Percentiles rank a stretch among this genome's conserved stretches.
Evolutionary conservation across 2,888 invertebrate species (phyloP).

Genomic region (Plusia festucae): DNA sequence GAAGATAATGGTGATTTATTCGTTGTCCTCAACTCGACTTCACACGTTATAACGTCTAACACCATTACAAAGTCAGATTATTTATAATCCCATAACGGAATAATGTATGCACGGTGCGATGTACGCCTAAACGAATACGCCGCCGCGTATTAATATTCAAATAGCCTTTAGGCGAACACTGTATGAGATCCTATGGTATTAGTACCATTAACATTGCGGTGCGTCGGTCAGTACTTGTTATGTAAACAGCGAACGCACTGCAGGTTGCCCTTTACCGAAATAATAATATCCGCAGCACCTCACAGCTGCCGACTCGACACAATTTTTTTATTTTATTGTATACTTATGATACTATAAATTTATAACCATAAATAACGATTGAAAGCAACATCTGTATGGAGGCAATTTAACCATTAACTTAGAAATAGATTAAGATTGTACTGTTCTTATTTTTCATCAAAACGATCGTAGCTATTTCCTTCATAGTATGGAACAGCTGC

Average conservation of each 20-base stretch:
- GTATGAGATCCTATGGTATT: constrained; percentile 76
- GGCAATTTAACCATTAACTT: constrained; percentile 62
- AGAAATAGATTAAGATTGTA: constrained; percentile 77
- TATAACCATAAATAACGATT: constrained; percentile 56
- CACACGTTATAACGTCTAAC: constrained; percentile 61
- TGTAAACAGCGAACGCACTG: constrained; percentile 65
- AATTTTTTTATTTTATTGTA: constrained; percentile 63
- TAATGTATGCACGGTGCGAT: constrained; percentile 76
- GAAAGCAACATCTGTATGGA: constrained; percentile 63
- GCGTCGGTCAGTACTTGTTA: constrained; percentile 65
- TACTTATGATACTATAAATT: constrained; percentile 51
- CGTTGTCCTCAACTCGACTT: constrained; percentile 58
- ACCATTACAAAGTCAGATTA: constrained; percentile 67
- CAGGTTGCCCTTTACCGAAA: constrained; percentile 65
- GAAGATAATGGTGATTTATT: constrained; percentile 61
- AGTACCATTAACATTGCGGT: constrained; percentile 77
- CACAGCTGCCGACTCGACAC: constrained; percentile 69
- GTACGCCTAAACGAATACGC: constrained; percentile 74
- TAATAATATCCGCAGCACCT: constrained; percentile 66
- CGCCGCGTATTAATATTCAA: constrained; percentile 83
- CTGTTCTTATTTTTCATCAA: constrained; percentile 70
- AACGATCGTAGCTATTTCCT: constrained; percentile 76
- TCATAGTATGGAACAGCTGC: constrained; percentile 82
- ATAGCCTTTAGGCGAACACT: constrained; percentile 78
- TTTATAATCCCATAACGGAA: constrained; percentile 73